Evolutionary conservation across 2,113 vertebrate genomes (phyloP).

Genomic region (Sebastes schlegelii): DNA sequence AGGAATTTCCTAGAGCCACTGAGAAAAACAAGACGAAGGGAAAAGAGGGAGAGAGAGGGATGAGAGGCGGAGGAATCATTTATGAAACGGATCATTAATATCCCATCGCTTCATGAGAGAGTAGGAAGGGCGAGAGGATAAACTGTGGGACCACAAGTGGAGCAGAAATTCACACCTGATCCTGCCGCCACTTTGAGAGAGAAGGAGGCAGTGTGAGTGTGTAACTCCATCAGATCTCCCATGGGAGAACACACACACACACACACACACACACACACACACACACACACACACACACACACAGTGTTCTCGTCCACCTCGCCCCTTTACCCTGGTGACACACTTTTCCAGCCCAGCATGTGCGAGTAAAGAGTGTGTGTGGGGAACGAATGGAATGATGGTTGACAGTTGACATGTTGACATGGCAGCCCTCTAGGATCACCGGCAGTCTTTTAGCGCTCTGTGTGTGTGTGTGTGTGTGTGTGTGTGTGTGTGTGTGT

Average conservation of each 20-base stretch:
- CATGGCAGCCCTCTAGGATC: constrained; percentile 58
- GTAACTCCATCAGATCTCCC: constrained; percentile 51
- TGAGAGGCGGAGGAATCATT: constrained; percentile 23
- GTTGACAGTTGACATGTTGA: constrained; percentile 67
- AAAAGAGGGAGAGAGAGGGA: not conserved
- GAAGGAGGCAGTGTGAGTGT: constrained; percentile 16
- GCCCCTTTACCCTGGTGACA: constrained; percentile 55
- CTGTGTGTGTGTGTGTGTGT: not conserved
- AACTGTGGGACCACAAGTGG: constrained; percentile 58
- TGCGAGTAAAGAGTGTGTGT: constrained; percentile 3
- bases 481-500: not conserved
- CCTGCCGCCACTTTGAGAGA: constrained; percentile 21
- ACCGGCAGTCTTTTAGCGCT: constrained; percentile 27
- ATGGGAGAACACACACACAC: constrained; percentile 29
- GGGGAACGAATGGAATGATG: not conserved
- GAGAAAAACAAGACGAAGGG: not conserved
- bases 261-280: constrained; percentile 23
- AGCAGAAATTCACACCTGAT: constrained; percentile 70
- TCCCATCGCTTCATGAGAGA: constrained; percentile 34
- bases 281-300: constrained; percentile 25
- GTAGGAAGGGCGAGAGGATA: constrained; percentile 46
- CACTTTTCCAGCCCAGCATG: constrained; percentile 56
- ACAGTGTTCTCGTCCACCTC: constrained; percentile 10
- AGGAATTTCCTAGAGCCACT: not conserved
- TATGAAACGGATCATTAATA: constrained; percentile 51